phyloP scores from a whole-genome alignment of 2,797 vertebrate species.

The Pristis pectinata region DNA sequence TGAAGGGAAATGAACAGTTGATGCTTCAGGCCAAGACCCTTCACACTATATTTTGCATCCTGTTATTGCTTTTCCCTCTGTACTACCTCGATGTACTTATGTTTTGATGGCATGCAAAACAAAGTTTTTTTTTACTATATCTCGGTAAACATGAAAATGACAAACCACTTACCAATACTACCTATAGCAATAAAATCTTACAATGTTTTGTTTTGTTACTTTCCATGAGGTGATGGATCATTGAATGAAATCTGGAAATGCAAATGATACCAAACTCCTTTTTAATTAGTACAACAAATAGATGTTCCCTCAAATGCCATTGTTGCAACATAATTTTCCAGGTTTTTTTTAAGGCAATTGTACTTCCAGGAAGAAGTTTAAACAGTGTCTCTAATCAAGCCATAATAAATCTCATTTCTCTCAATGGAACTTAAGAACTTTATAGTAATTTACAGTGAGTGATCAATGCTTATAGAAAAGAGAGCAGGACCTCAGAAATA shows the following conservation, averaged over 20 bases:
- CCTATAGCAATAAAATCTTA: not conserved
- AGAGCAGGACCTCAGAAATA: no score
- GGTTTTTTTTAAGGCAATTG: not conserved
- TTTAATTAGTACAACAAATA: not conserved
- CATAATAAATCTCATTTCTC: not conserved
- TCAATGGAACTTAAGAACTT: not conserved
- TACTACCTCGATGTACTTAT: no score
- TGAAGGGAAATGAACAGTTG: no score
- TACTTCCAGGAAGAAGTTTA: not conserved
- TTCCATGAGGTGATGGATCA: not conserved
- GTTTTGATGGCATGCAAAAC: no score
- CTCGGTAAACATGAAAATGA: no score
- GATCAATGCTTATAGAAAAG: not conserved
- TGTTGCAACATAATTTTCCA: not conserved
- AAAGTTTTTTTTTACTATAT: no score
- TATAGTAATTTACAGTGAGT: not conserved
- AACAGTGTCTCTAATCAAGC: not conserved
- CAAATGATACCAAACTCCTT: not conserved
- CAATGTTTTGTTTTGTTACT: not conserved
- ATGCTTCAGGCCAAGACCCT: no score
- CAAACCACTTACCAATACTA: no score
- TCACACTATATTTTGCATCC: no score
- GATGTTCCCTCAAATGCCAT: not conserved
- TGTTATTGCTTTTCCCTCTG: no score
- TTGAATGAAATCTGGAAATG: not conserved